Percentiles rank a stretch among this genome's conserved stretches.
These are phyloP conservation scores for Tipula vernalis DNA, from an alignment of 2,888 invertebrate species.

Conservation along the genomic window DNA sequence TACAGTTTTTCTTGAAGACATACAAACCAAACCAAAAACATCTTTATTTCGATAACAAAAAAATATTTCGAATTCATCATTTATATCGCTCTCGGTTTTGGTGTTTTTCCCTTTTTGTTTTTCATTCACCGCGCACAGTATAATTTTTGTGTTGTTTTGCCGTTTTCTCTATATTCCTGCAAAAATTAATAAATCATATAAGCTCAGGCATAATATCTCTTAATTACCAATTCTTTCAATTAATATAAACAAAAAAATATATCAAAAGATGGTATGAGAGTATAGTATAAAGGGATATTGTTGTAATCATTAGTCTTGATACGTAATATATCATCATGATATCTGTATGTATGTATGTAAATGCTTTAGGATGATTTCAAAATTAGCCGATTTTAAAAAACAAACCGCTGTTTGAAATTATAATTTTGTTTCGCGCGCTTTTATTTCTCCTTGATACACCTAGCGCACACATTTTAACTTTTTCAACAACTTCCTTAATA, in stretches of 20 bases:
- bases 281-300: not conserved
- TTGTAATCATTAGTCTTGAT: not conserved
- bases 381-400: not conserved
- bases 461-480: not conserved
- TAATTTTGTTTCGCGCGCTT: not conserved
- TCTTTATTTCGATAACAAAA: not conserved
- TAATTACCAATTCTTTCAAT: not conserved
- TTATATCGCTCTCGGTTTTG: not conserved
- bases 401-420: not conserved
- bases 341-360: not conserved
- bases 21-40: not conserved
- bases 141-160: not conserved
- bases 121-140: not conserved
- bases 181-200: not conserved
- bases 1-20: not conserved
- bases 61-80: not conserved
- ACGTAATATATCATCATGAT: not conserved
- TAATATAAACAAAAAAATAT: not conserved
- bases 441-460: not conserved
- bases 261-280: not conserved
- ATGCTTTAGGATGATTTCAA: not conserved
- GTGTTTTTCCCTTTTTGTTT: not conserved
- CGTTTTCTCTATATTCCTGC: not conserved
- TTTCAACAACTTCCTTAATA: not conserved
- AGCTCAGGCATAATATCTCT: not conserved